Conservation (phyloP, 2,797 vertebrate species). For the Molossus molossus region DNA sequence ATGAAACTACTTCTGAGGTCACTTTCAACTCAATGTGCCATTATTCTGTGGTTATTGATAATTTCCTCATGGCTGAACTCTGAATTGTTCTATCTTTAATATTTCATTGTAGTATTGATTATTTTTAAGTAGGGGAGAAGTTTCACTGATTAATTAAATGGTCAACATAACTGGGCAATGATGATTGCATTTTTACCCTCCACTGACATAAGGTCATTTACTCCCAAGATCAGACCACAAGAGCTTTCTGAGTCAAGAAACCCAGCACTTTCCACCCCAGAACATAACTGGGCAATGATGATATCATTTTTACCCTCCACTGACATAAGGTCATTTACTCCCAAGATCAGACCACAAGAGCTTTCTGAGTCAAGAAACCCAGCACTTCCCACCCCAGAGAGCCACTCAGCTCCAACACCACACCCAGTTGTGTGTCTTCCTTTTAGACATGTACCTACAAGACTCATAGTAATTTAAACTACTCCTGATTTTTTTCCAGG, state of each 20-base stretch:
- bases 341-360: neutral
- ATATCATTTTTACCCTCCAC: neutral
- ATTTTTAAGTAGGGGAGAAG: slow-evolving; percentile 22
- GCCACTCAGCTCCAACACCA: neutral
- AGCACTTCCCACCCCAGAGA: neutral
- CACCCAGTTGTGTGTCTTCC: neutral
- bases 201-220: neutral
- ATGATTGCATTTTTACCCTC: neutral
- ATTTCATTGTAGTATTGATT: slow-evolving; percentile 71
- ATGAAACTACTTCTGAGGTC: slow-evolving; percentile 52
- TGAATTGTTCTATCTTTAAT: slow-evolving; percentile 68
- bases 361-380: neutral
- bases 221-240: neutral
- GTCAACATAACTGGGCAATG: slow-evolving; percentile 35
- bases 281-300: slow-evolving; percentile 16
- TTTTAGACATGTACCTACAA: neutral
- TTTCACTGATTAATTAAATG: slow-evolving; percentile 71
- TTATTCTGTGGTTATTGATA: slow-evolving; percentile 48
- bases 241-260: neutral
- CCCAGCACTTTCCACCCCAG: neutral
- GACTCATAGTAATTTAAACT: neutral
- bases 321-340: neutral
- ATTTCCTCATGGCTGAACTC: slow-evolving; percentile 69
- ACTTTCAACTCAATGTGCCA: slow-evolving; percentile 42
- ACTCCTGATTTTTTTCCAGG: slow-evolving; percentile 14